These are phyloP conservation scores for Otus scops DNA, from an alignment of 2,797 vertebrate species.

Conservation along the genomic window DNA sequence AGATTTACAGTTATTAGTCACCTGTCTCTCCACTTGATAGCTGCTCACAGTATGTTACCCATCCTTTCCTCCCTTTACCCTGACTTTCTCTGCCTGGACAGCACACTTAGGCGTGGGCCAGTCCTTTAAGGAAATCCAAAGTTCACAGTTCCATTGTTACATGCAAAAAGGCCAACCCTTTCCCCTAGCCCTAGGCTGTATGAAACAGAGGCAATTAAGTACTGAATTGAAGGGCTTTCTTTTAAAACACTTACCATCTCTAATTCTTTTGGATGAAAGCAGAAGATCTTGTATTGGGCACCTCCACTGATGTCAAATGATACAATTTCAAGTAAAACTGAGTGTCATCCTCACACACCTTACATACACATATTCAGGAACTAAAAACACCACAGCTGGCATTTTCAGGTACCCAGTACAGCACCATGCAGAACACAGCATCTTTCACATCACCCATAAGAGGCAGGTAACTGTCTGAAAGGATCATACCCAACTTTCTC, in stretches of 20 bases:
- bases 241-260: not conserved
- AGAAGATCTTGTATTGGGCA: not conserved
- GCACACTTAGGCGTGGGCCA: not conserved
- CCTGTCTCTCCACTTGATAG: not conserved
- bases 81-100: not conserved
- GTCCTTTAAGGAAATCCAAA: not conserved
- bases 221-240: not conserved
- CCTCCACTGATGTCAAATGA: not conserved
- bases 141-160: not conserved
- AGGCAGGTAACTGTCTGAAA: not conserved
- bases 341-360: not conserved
- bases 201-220: not conserved
- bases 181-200: not conserved
- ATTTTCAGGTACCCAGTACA: not conserved
- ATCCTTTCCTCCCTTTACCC: not conserved
- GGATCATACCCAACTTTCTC: not conserved
- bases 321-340: not conserved
- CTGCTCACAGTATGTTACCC: not conserved
- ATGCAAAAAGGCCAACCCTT: not conserved
- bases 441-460: not conserved
- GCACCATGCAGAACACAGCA: not conserved
- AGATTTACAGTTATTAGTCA: not conserved
- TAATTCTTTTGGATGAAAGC: not conserved
- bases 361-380: not conserved
- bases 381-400: accelerated